A percentile compares a stretch with the other conserved stretches of the same genome.
phyloP scores from a whole-genome alignment of 2,113 vertebrate genomes.

The Mionectes macconnelli region DNA sequence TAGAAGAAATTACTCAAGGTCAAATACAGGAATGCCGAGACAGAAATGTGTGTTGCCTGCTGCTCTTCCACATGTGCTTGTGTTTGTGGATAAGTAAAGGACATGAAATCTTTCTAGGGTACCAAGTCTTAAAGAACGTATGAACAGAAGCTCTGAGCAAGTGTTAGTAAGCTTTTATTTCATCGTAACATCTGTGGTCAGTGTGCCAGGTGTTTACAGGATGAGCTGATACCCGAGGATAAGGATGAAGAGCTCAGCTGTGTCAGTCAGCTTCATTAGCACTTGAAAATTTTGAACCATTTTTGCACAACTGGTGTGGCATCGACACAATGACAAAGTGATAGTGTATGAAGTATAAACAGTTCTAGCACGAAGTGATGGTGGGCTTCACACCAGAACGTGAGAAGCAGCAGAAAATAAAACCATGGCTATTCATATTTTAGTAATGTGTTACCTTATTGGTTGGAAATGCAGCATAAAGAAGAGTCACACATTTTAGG shows the following conservation, averaged over 20 bases:
- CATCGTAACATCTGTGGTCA: not conserved
- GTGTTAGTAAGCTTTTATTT: not conserved
- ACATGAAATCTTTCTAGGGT: not conserved
- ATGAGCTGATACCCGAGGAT: slow-evolving; percentile 26
- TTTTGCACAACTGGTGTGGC: slow-evolving; percentile 10
- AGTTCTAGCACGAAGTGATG: not conserved
- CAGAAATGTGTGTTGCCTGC: not conserved
- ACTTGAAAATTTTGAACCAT: slow-evolving; percentile 5
- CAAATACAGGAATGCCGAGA: not conserved
- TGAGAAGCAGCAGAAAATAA: slow-evolving; percentile 44
- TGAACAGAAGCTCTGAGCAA: not conserved
- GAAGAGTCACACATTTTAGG: slow-evolving; percentile 26
- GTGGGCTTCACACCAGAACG: not conserved
- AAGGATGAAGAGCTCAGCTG: slow-evolving; percentile 17
- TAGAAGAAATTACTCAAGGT: not conserved
- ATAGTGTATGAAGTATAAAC: slow-evolving; percentile 20
- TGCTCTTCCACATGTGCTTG: not conserved
- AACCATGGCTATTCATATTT: slow-evolving; percentile 38
- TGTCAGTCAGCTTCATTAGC: slow-evolving; percentile 5
- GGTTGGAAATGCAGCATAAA: slow-evolving; percentile 45
- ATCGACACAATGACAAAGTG: slow-evolving; percentile 13
- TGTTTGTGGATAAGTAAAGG: not conserved
- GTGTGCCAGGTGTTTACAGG: not conserved
- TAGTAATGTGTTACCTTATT: slow-evolving; percentile 46
- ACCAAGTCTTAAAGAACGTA: not conserved